Conservation (phyloP, 2,797 vertebrate genomes). For the Hippopotamyrus pictus region DNA sequence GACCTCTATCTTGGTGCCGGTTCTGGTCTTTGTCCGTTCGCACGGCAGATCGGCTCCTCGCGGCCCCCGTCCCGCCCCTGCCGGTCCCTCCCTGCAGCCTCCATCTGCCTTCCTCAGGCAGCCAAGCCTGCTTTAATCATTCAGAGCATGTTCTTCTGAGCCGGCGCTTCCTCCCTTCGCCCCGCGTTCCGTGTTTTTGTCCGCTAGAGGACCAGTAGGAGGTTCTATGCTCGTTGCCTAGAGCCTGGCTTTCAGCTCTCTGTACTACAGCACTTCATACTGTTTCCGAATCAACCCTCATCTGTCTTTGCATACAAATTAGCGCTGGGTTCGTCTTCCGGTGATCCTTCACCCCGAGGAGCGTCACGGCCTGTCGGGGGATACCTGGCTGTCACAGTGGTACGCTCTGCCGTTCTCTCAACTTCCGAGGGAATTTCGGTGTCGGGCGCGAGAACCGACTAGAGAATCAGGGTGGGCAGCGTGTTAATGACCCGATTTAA, state of each 20-base stretch:
- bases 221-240: background rate
- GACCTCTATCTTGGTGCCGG: too few species aligned
- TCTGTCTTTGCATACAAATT: background rate
- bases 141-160: background rate
- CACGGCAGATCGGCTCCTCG: background rate
- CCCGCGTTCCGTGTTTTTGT: background rate
- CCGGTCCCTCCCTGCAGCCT: background rate
- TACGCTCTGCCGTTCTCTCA: background rate
- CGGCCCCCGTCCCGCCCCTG: background rate
- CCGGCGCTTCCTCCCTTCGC: background rate
- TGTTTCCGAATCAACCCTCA: background rate
- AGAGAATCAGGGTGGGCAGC: background rate
- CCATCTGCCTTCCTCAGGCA: background rate
- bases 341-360: background rate
- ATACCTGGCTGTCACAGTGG: background rate
- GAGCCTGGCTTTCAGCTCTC: background rate
- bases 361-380: background rate
- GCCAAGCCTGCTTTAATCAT: background rate
- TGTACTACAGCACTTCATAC: background rate
- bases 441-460: background rate
- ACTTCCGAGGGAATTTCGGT: background rate
- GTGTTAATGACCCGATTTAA: background rate
- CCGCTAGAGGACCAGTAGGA: background rate
- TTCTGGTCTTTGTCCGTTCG: background rate
- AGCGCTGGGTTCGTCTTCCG: background rate